These are phyloP conservation scores for Enteromius treurensis DNA, from an alignment of 2,797 vertebrate genomes.

Conservation along the genomic window DNA sequence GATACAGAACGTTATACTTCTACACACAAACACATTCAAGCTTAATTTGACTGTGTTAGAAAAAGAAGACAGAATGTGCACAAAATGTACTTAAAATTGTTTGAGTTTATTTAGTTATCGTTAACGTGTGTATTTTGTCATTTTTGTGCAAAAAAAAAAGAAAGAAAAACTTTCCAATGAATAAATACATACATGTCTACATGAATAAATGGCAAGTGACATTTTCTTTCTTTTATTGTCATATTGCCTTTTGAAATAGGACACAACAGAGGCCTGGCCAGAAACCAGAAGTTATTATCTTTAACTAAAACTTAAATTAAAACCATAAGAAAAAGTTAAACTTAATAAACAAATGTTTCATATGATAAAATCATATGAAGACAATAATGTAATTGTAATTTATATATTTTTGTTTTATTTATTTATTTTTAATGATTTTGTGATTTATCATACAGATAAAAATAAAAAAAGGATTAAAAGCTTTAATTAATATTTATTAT, in stretches of 20 bases:
- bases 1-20: conserved; percentile 61
- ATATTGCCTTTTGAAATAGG: background rate
- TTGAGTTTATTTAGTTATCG: background rate
- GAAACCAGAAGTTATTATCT: too few relatives aligned
- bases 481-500: background rate
- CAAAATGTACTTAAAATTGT: background rate
- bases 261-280: background rate
- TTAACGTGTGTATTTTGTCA: background rate
- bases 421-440: background rate
- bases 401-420: too few relatives aligned
- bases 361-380: too few relatives aligned
- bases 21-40: background rate
- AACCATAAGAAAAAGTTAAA: too few relatives aligned
- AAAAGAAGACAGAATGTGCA: background rate
- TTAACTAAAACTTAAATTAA: background rate
- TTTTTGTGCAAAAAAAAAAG: background rate
- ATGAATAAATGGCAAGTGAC: background rate
- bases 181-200: too few relatives aligned
- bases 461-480: background rate
- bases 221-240: background rate
- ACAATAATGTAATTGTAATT: too few relatives aligned
- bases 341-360: too few relatives aligned
- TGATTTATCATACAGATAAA: background rate
- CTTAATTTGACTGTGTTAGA: background rate
- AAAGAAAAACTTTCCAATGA: too few relatives aligned